Evolutionary conservation across 1,140 invertebrate genomes (phyloP).

Genomic region (Colletes gigas): DNA sequence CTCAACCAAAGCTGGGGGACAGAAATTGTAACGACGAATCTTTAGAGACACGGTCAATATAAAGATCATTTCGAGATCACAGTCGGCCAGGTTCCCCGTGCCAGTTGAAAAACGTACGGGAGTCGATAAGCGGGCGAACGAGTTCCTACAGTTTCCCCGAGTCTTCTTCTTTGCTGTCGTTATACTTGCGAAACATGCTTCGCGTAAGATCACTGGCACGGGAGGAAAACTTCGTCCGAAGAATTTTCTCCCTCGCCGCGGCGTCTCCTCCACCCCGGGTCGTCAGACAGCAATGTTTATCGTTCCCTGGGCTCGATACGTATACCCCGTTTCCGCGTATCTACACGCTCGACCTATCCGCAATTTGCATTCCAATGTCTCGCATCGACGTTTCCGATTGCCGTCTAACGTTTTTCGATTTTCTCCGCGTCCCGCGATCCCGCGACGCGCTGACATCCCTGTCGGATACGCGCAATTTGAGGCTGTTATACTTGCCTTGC

Average conservation of each 20-base stretch:
- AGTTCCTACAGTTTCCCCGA: conserved; percentile 25
- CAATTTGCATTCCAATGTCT: conserved; percentile 55
- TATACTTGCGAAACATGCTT: conserved; percentile 43
- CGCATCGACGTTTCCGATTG: conserved; percentile 41
- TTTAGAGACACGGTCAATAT: conserved; percentile 28
- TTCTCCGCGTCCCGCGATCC: neutral
- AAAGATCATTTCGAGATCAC: conserved; percentile 30
- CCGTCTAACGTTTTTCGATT: conserved; percentile 19
- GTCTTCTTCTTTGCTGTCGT: conserved; percentile 34
- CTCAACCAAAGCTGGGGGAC: no score
- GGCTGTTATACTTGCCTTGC: neutral
- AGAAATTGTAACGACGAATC: conserved; percentile 30
- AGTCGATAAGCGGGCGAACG: conserved; percentile 29
- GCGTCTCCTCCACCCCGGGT: conserved; percentile 8
- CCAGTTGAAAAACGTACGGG: conserved; percentile 35
- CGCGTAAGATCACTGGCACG: conserved; percentile 39
- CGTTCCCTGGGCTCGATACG: conserved; percentile 26
- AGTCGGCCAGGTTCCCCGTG: conserved; percentile 3
- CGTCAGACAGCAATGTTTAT: conserved; percentile 49
- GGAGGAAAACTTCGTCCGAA: conserved; percentile 20
- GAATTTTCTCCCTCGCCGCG: conserved; percentile 29
- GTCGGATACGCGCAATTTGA: neutral
- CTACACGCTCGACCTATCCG: conserved; percentile 17
- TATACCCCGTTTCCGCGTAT: conserved; percentile 4
- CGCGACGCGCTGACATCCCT: neutral